Percentiles rank a stretch among this genome's conserved stretches.
phyloP scores from a whole-genome alignment of 2,888 invertebrate species.

The Metopia argyrocephala region DNA sequence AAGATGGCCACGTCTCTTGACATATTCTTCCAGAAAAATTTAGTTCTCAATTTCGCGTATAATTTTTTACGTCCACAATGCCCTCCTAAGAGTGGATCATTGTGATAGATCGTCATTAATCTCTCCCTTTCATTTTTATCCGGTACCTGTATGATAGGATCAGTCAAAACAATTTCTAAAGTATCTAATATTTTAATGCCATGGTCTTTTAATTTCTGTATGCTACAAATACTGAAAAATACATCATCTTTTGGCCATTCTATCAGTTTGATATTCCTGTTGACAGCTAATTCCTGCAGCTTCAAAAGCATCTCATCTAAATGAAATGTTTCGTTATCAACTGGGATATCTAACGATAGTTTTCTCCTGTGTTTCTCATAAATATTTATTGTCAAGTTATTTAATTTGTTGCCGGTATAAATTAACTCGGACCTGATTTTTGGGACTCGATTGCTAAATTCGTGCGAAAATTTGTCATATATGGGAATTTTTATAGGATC shows the following conservation, averaged over 20 bases:
- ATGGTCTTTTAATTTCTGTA: neutral
- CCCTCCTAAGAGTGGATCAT: conserved; percentile 36
- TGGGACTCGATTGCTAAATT: no score
- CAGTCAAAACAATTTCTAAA: conserved; percentile 23
- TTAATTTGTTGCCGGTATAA: no score
- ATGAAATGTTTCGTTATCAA: conserved; percentile 29
- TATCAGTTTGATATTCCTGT: neutral
- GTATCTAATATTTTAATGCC: conserved; percentile 2
- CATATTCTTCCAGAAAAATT: conserved; percentile 35
- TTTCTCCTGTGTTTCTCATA: neutral
- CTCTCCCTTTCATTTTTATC: neutral
- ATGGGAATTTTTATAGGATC: no score
- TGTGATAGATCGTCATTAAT: conserved; percentile 1
- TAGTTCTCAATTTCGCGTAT: conserved; percentile 27
- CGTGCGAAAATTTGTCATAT: no score
- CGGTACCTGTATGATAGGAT: conserved; percentile 8
- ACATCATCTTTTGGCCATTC: conserved; percentile 33
- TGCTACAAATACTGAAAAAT: conserved; percentile 10
- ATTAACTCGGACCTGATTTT: no score
- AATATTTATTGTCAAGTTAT: no score
- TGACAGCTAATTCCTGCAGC: neutral
- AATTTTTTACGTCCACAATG: conserved; percentile 10
- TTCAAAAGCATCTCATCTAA: conserved; percentile 31
- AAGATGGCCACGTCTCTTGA: conserved; percentile 29
- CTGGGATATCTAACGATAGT: neutral